Base-by-base conservation (phyloP, 2,888 invertebrate genomes). In the Mechanitis messenoides region DNA sequence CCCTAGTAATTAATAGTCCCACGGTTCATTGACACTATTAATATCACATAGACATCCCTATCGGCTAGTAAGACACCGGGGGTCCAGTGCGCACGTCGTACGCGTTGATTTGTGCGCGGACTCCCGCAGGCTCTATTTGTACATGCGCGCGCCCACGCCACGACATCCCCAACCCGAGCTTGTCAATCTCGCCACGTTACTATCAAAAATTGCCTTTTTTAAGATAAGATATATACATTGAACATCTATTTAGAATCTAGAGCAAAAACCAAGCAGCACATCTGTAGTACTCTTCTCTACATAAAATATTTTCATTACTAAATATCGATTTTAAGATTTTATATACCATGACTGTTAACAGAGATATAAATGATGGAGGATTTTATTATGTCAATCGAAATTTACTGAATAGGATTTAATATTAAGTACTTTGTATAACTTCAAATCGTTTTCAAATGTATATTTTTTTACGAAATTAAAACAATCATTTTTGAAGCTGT, bases 101-200 rank as follows among this genome's bases (percentile, higher is more conserved):
- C 78, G 79, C 83, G 85, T 83, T 89, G 88, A 87, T 87, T 88
- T 88, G 88, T 87, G 87, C 86, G 74, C 80, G 87, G 81, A 77
- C 84, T 81, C 88, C 88, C 85, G 88, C 81, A 76, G 88, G 77
- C 85, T 73, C 83, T 85, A 83, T 85, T 85, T 87, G 87, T 85
- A 81, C 50, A 50, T 31, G 50, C 82, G 77, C 75, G 71, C 76
- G 79, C 72, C 71, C 72, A 77, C 78, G 80, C 81, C 79, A 64
- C 70, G 66, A 71, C 68, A 71, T 70, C 72, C 71, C 67, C 60
- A 57, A 53, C 56, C 68, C 68, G 72, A 75, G 68, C 66, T 70
- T 68, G 72, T 71, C 69, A 68, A 66, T 70, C 68, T 68, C 56
- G 60, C 63, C 68, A 64, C 62, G 50, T 63, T 65, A 50, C 28